Evolutionary conservation across 2,888 invertebrate genomes (phyloP), one percentile per base, ranked within the genome.

Genomic region (Tromatobia lineatoria): DNA sequence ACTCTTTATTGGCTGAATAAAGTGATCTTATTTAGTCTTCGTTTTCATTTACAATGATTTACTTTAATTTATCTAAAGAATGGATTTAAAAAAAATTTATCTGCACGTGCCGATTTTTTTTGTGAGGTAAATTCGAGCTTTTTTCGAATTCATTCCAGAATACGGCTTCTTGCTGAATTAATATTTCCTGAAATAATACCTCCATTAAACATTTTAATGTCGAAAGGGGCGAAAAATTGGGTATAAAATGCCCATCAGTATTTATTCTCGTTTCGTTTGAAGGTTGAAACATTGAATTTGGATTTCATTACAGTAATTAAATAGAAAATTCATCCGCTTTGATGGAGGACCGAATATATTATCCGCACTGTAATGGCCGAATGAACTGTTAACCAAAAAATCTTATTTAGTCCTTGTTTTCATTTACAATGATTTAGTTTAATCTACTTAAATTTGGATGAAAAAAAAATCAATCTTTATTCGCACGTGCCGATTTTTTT

Each of bases 71-170:
- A n/a, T n/a, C n/a, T n/a, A n/a, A n/a, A n/a, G n/a, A n/a, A n/a
- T n/a, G n/a, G n/a, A n/a, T n/a, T n/a, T n/a, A n/a, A n/a, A n/a
- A n/a, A n/a, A n/a, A n/a, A n/a, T n/a, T n/a, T n/a, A n/a, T n/a
- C n/a, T n/a, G n/a, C n/a, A n/a, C n/a, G n/a, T n/a, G n/a, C n/a
- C n/a, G n/a, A n/a, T n/a, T n/a, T n/a, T n/a, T n/a, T n/a, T n/a
- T n/a, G n/a, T 15, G 42, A 66, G 23, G 47, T 42, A 57, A 59
- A 42, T 52, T 57, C 66, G 6, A 64, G 45, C 66, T 64, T 69
- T 79, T 83, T 79, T 69, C 25, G 47, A 61, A n/a, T 61, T 75
- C 54, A 75, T 66, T 66, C 25, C 38, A 20, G 15, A 38, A 34
- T 42, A 64, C 74, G 47, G 13, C 23, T 34, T 18, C 34, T n/a